These are phyloP conservation scores for Drosophila ustulata DNA, from an alignment of 2,888 invertebrate species.

Conservation along the genomic window DNA sequence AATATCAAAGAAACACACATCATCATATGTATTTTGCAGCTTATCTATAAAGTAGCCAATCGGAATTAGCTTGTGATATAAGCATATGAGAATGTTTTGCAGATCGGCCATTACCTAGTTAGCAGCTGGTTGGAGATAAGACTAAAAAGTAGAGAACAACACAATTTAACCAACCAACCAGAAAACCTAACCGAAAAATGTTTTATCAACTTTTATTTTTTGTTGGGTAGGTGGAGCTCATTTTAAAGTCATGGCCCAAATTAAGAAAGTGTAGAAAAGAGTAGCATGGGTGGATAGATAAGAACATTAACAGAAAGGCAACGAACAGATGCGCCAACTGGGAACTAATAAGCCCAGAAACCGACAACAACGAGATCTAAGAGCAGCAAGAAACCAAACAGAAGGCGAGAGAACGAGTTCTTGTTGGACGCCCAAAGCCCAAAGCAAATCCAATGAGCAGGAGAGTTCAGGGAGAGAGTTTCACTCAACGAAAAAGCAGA, in stretches of 20 bases:
- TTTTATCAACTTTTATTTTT: slow-evolving; percentile 8
- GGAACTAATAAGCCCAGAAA: slow-evolving; percentile 38
- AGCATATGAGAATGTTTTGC: slow-evolving; percentile 11
- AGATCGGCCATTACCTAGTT: slow-evolving; percentile 46
- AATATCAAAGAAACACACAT: too few species aligned
- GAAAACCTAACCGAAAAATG: slow-evolving; percentile 45
- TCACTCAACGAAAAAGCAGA: slow-evolving; percentile 55
- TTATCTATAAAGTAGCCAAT: slow-evolving; percentile 45
- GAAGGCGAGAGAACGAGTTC: slow-evolving; percentile 59
- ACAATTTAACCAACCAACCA: slow-evolving; percentile 80
- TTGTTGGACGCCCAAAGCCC: slow-evolving; percentile 56
- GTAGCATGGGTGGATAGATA: slow-evolving; percentile 38
- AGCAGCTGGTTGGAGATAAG: slow-evolving; percentile 30
- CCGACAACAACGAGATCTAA: slow-evolving; percentile 4
- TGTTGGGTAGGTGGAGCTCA: slow-evolving; percentile 63
- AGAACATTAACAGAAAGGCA: slow-evolving; percentile 68
- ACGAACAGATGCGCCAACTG: slow-evolving; percentile 73
- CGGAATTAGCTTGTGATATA: slow-evolving; percentile 6
- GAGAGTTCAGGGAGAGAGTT: slow-evolving; percentile 27
- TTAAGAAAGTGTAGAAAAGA: slow-evolving; percentile 20
- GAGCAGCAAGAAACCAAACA: slow-evolving; percentile 12
- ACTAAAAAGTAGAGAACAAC: slow-evolving; percentile 40
- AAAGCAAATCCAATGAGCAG: slow-evolving; percentile 45
- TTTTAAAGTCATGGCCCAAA: slow-evolving; percentile 60
- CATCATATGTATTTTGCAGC: background rate